Evolutionary conservation across 2,797 vertebrate genomes (phyloP), one percentile per base, ranked within the genome.

Genomic region (Cichlasoma orientale): DNA sequence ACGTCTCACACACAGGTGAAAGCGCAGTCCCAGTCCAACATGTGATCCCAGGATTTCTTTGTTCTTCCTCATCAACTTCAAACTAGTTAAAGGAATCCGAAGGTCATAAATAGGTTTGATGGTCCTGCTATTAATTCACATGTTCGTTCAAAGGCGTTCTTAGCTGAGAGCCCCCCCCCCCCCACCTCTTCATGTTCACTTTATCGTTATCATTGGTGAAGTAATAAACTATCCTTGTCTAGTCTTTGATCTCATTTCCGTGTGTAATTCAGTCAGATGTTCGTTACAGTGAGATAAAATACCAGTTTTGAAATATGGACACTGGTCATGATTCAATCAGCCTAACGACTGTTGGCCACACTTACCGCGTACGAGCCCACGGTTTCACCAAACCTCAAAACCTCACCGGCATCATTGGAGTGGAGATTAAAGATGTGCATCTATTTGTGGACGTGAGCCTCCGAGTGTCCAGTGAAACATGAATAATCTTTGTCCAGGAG

Each of bases 401-500:
- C 68, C 27, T 59, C 63, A 18, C 59, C 23, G 50, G 56, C 53
- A 36, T 73, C 70, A 82, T 18, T 52, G 21, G 63, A 77, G 33
- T 21, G 69, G 69, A 53, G 58, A 72, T 33, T 53, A 69, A 75
- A 66, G 23, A 66, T 44, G 61, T 19, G 23, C 61, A 4, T 27
- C 38, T 66, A 19, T 66, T 66, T 66, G 44, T 27, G 47, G 82
- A 33, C 52, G 76, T 69, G 41, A 7, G 52, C 55, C 75, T 81
- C 36, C 4, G 23, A 63, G 58, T 72, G 82, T 80, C 78, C 80
- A 74, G 25, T 75, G 72, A 29, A 82, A 83, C 75, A 75, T 87
- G 63, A 89, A 84, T 63, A 36, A 84, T 86, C 52, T 82, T 68
- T 80, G 61, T 83, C 63, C 63, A 74, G 55, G 72, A 77, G 36